Evolutionary conservation across 2,888 invertebrate genomes (phyloP).

Genomic region (Melinopterus prodromus): DNA sequence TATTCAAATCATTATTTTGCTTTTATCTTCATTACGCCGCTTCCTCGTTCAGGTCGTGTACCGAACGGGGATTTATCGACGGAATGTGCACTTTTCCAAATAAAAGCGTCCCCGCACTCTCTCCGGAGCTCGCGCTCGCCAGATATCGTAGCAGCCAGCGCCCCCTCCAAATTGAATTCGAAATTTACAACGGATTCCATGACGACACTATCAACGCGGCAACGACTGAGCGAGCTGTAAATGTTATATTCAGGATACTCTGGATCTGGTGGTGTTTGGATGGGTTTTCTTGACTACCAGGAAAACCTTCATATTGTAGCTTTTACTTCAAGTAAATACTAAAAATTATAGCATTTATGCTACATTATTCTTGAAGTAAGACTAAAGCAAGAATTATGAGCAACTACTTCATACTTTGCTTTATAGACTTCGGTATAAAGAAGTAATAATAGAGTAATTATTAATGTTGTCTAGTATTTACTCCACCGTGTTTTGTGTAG

Average conservation of each 20-base stretch:
- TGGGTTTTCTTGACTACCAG: not conserved
- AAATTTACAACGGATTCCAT: not conserved
- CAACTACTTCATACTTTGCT: too few relatives aligned
- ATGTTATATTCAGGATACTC: not conserved
- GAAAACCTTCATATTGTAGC: too few relatives aligned
- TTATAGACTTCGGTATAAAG: too few relatives aligned
- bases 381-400: too few relatives aligned
- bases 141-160: not conserved
- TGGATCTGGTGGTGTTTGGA: not conserved
- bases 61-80: constrained; percentile 23
- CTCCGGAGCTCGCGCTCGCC: not conserved
- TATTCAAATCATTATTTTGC: constrained; percentile 35
- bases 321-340: too few relatives aligned
- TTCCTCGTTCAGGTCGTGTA: constrained; percentile 21
- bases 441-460: too few relatives aligned
- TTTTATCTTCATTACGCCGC: constrained; percentile 30
- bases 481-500: too few relatives aligned
- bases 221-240: not conserved
- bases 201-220: constrained; percentile 4
- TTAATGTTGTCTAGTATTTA: too few relatives aligned
- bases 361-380: too few relatives aligned
- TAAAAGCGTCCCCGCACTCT: constrained; percentile 27
- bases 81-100: constrained; percentile 28
- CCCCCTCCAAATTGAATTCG: constrained; percentile 4
- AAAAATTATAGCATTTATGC: too few relatives aligned